Evolutionary conservation across 2,797 vertebrate genomes (phyloP).

Genomic region (Hippopotamyrus pictus): DNA sequence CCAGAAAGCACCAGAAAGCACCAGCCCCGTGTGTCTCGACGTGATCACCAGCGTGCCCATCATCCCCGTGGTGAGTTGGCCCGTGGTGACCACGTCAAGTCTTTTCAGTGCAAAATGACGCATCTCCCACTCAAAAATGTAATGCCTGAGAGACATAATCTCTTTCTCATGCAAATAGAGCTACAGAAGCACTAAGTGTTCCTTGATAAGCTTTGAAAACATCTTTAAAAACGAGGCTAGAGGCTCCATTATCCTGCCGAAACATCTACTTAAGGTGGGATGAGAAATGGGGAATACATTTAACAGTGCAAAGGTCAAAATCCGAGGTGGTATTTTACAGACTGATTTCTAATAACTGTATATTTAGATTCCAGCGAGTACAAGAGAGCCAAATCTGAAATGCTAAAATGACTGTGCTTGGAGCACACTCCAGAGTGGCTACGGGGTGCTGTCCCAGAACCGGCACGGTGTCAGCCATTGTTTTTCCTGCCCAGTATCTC

Average conservation of each 20-base stretch:
- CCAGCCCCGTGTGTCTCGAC: too few relatives aligned
- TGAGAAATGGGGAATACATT: neutral
- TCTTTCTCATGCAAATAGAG: neutral
- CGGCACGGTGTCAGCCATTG: constrained; percentile 32
- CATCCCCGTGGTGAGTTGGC: neutral
- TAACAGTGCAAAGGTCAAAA: constrained; percentile 9
- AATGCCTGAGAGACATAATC: neutral
- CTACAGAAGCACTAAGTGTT: neutral
- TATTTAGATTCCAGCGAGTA: neutral
- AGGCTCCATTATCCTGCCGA: neutral
- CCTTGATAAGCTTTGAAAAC: constrained; percentile 3
- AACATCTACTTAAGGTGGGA: neutral
- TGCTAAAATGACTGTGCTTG: neutral
- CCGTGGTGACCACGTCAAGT: neutral
- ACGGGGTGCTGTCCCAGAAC: neutral
- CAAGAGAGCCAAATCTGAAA: neutral
- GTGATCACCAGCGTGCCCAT: neutral
- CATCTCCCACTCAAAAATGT: neutral
- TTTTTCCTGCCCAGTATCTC: constrained; percentile 43
- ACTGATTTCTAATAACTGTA: neutral
- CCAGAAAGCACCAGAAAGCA: neutral
- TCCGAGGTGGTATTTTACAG: neutral
- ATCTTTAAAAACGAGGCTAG: neutral
- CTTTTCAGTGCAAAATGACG: neutral
- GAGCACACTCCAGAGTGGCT: neutral